These are phyloP conservation scores for Orthosia gracilis DNA, from an alignment of 2,888 invertebrate species.

Conservation along the genomic window DNA sequence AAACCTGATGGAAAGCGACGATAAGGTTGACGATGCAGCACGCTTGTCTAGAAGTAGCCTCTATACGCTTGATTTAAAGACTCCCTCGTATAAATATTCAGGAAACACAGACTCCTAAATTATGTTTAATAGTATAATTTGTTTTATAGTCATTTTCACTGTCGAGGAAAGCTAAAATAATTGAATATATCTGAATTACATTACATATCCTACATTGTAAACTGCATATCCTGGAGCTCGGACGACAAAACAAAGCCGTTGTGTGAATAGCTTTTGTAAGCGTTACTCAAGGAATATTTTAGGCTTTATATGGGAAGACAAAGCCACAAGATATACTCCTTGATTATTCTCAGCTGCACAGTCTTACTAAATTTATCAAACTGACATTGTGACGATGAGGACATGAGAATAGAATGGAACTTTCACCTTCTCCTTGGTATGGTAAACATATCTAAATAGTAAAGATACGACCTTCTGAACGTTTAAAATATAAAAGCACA, in stretches of 20 bases:
- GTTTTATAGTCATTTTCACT: no score
- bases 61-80: no score
- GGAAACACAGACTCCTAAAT: no score
- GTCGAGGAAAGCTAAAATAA: no score
- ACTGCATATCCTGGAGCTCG: not conserved
- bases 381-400: not conserved
- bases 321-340: conserved; percentile 11
- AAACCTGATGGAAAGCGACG: not conserved
- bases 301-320: conserved; percentile 2
- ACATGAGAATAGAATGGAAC: not conserved
- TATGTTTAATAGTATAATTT: no score
- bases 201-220: not conserved
- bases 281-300: conserved; percentile 4
- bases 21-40: not conserved
- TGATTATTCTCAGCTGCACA: conserved; percentile 3
- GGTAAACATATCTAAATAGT: no score
- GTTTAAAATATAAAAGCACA: no score
- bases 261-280: conserved; percentile 15
- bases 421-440: no score
- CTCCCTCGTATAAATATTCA: no score
- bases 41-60: not conserved
- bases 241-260: not conserved
- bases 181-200: no score
- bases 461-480: no score
- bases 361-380: not conserved